Evolutionary conservation across 2,113 vertebrate species (phyloP).

Genomic region (Chrysemys picta): DNA sequence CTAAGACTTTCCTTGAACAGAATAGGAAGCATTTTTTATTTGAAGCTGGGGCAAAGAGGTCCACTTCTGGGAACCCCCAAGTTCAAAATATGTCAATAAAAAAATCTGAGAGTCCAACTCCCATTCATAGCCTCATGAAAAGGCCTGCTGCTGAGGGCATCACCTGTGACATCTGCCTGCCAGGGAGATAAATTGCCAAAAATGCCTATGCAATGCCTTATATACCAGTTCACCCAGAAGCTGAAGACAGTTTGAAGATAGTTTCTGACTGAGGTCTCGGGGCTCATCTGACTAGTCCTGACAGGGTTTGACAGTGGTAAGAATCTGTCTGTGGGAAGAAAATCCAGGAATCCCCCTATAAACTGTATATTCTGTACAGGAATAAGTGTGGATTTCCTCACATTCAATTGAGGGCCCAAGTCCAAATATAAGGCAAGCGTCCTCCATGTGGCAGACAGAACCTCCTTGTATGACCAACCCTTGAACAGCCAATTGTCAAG

Average conservation of each 20-base stretch:
- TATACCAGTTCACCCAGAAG: not conserved
- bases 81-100: not conserved
- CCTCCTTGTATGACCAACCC: not conserved
- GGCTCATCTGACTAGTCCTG: too few species aligned
- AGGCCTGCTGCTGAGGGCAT: not conserved
- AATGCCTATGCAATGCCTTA: too few species aligned
- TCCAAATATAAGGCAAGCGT: not conserved
- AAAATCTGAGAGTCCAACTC: not conserved
- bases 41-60: not conserved
- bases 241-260: not conserved
- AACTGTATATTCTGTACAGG: not conserved
- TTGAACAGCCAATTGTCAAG: not conserved
- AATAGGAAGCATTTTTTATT: not conserved
- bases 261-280: not conserved
- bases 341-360: not conserved
- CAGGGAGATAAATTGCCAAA: too few species aligned
- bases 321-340: not conserved
- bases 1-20: not conserved
- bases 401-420: not conserved
- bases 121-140: not conserved
- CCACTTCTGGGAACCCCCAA: not conserved
- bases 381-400: not conserved
- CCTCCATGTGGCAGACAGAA: not conserved
- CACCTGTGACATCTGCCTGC: not conserved
- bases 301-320: not conserved